Evolutionary conservation across 1,140 invertebrate genomes (phyloP).

Genomic region (Oppia nitens): DNA sequence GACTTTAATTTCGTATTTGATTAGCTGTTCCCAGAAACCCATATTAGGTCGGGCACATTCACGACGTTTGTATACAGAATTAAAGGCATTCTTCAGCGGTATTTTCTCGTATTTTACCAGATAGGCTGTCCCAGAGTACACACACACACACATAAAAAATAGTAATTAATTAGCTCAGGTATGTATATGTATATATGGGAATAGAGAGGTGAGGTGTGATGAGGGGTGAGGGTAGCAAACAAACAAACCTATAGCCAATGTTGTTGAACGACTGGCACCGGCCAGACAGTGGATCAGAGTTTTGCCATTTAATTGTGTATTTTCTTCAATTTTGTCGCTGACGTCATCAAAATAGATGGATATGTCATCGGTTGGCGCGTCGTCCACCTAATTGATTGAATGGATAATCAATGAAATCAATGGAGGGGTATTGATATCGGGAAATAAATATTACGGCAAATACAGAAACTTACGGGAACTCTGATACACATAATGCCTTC

Average conservation of each 20-base stretch:
- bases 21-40: slow-evolving; percentile 27
- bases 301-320: neutral
- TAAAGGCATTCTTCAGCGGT: slow-evolving; percentile 50
- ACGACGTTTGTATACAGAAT: slow-evolving; percentile 1
- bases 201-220: neutral
- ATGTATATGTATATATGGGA: too few species aligned
- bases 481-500: slow-evolving; percentile 7
- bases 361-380: slow-evolving; percentile 2
- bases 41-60: slow-evolving; percentile 5
- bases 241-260: slow-evolving; percentile 42
- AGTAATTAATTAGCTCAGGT: too few species aligned
- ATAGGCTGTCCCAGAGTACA: slow-evolving; percentile 44
- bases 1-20: slow-evolving; percentile 1
- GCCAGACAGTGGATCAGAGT: slow-evolving; percentile 68
- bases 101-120: slow-evolving; percentile 64
- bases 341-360: slow-evolving; percentile 8
- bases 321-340: neutral
- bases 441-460: too few species aligned
- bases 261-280: slow-evolving; percentile 66
- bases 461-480: too few species aligned
- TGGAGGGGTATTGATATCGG: neutral
- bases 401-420: neutral
- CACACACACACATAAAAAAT: too few species aligned
- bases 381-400: neutral
- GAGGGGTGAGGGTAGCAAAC: neutral